These are phyloP conservation scores for Zeus faber DNA, from an alignment of 2,113 vertebrate species.

Conservation along the genomic window DNA sequence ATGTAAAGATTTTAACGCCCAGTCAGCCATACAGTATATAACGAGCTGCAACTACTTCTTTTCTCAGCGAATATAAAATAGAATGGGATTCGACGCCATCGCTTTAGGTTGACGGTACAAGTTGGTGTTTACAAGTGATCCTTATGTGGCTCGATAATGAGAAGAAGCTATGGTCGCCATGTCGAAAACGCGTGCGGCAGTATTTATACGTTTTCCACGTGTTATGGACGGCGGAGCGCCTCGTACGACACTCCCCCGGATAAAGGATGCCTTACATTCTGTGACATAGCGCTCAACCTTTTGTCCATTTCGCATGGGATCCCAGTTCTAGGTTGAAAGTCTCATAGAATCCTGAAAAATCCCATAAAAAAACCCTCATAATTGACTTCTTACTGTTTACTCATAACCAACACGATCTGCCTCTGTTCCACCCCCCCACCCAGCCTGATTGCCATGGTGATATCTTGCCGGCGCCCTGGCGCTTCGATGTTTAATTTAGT, in stretches of 20 bases:
- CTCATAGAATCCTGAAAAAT: slow-evolving; percentile 3
- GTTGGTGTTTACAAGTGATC: too few relatives aligned
- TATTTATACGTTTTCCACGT: slow-evolving; percentile 19
- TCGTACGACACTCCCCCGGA: slow-evolving; percentile 24
- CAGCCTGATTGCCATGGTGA: slow-evolving; percentile 13
- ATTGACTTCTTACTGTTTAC: slow-evolving; percentile 48
- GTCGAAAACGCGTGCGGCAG: neutral
- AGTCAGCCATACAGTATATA: neutral
- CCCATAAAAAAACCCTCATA: slow-evolving; percentile 19
- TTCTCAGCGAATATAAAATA: too few relatives aligned
- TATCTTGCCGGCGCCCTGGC: slow-evolving; percentile 30
- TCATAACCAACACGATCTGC: slow-evolving; percentile 7
- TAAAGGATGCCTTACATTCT: slow-evolving; percentile 50
- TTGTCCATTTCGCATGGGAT: slow-evolving; percentile 17
- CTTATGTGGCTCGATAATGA: too few relatives aligned
- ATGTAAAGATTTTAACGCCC: neutral
- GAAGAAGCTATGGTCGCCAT: too few relatives aligned
- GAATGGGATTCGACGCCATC: too few relatives aligned
- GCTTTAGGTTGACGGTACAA: too few relatives aligned
- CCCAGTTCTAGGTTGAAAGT: neutral
- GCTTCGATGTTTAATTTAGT: too few relatives aligned
- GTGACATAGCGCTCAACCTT: slow-evolving; percentile 22
- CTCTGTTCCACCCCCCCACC: slow-evolving; percentile 18
- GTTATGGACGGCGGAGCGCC: slow-evolving; percentile 6
- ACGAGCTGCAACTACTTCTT: too few relatives aligned